Evolutionary conservation across 2,797 vertebrate genomes (phyloP), one percentile per base, ranked within the genome.

Genomic region (Onychomys arenicola): DNA sequence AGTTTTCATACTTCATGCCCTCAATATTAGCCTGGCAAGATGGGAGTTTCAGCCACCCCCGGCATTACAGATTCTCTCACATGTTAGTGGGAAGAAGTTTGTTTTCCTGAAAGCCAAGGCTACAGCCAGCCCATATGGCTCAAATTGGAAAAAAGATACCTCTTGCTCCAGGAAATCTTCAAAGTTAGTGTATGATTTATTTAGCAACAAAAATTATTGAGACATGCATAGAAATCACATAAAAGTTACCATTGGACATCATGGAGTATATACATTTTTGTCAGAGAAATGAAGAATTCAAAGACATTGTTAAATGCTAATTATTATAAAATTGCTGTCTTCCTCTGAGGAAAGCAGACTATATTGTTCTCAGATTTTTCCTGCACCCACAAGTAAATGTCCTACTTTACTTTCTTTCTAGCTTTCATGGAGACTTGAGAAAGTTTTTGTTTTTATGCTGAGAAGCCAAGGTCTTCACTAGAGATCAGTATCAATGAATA

Each of bases 81-180:
- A 40, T 34, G 40, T 92, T 67, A 40, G 5, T 27, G 10, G 57
- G 25, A 83, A 91, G 4, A 91, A 34, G 32, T 77, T 75, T 32
- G 0, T 25, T 76, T 82, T 37, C 52, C 37, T 46, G 77, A 46
- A 91, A 91, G 52, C 21, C 27, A 73, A 37, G 46, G 1, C 21
- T 87, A 32, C 40, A 82, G 32, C 12, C 23, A 46, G 57, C 27
- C 90, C 69, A 76, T 57, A 61, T 59, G 71, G 52, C 2, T 81
- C 23, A 90, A 80, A 77, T 95, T 80, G 80, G 69, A 34, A 89
- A 89, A 86, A 92, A 69, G 11, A 21, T 63, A 52, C 14, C 17
- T 6, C 25, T 93, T 91, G 77, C 81, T 93, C 11, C 34, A 84
- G 73, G 43, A 90, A 80, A 89, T 91, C 55, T 63, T 82, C 29